A percentile compares a stretch with the other conserved stretches of the same genome.
These are phyloP conservation scores for Merops nubicus DNA, from an alignment of 2,113 vertebrate species.

Conservation along the genomic window DNA sequence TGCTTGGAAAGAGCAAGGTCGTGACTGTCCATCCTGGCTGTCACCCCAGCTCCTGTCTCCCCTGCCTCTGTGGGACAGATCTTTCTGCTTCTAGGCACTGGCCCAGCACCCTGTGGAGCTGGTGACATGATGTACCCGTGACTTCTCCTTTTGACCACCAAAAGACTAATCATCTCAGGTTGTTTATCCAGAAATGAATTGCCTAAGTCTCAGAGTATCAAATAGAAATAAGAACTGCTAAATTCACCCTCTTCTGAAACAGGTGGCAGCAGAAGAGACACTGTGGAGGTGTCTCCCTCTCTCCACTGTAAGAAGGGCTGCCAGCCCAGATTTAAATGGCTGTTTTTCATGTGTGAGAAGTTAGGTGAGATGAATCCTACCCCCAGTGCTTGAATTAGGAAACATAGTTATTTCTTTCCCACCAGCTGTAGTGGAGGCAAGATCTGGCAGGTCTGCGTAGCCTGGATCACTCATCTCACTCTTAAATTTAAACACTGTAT, in stretches of 20 bases:
- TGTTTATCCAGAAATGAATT: background rate
- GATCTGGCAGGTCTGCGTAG: background rate
- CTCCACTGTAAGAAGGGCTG: background rate
- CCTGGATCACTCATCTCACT: constrained; percentile 10
- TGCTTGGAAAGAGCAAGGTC: background rate
- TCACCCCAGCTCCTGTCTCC: background rate
- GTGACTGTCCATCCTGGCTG: background rate
- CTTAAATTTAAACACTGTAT: constrained; percentile 30
- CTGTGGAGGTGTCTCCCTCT: background rate
- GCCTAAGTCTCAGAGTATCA: background rate
- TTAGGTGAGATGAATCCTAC: constrained; percentile 17
- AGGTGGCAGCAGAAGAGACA: background rate
- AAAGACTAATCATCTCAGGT: background rate
- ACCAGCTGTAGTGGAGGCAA: constrained; percentile 22
- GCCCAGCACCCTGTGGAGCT: background rate
- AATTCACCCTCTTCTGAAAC: background rate
- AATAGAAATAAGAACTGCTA: background rate
- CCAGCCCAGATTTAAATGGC: background rate
- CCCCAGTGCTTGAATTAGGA: constrained; percentile 10
- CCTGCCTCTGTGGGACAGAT: background rate
- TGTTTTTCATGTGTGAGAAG: background rate
- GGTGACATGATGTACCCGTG: background rate
- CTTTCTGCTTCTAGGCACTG: background rate
- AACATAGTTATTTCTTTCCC: constrained; percentile 14
- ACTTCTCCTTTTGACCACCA: background rate